Evolutionary conservation across 2,888 invertebrate genomes (phyloP), one percentile per base, ranked within the genome.

Genomic region (Euspilapteryx auroguttella): DNA sequence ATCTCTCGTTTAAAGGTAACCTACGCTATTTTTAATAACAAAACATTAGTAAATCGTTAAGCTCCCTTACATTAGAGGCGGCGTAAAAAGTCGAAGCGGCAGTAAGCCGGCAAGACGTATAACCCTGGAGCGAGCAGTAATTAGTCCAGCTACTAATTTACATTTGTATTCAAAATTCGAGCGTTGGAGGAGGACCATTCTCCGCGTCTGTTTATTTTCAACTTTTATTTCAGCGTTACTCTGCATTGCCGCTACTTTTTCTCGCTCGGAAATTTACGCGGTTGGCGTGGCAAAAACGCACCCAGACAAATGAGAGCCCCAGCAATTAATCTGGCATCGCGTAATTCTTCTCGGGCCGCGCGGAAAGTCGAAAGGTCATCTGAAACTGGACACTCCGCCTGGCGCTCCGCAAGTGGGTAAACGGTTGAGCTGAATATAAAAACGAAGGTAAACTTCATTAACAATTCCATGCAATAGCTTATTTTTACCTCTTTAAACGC

Each of bases 111-210:
- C 50, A 75, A 75, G 73, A 75, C 61, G 69, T 66, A 75, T 71
- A 54, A 68, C 73, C 61, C 56, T 48, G 57, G 59, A 57, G n/a
- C 45, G n/a, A n/a, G 45, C 52, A 63, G 73, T 76, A 77, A 77
- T 77, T 77, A 77, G 75, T 68, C 59, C 63, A 63, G 71, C 65
- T 69, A 71, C 75, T 75, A 76, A 77, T 77, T 77, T 76, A 76
- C 77, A 76, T 77, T 77, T 76, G 77, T 76, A 77, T 77, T 77
- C 75, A 77, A 76, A 75, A 76, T 77, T 76, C 76, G 71, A 71
- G 73, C 68, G 54, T 47, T 53, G 58, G 62, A 61, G 32, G 34
- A 34, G 12, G 26, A 65, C 73, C 57, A 58, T 69, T 71, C 64
- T 57, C 56, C 55, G 61, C 63, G 66, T 75, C 73, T 73, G 73